These are phyloP conservation scores for Arothron firmamentum DNA, from an alignment of 2,113 vertebrate genomes.

Conservation along the genomic window DNA sequence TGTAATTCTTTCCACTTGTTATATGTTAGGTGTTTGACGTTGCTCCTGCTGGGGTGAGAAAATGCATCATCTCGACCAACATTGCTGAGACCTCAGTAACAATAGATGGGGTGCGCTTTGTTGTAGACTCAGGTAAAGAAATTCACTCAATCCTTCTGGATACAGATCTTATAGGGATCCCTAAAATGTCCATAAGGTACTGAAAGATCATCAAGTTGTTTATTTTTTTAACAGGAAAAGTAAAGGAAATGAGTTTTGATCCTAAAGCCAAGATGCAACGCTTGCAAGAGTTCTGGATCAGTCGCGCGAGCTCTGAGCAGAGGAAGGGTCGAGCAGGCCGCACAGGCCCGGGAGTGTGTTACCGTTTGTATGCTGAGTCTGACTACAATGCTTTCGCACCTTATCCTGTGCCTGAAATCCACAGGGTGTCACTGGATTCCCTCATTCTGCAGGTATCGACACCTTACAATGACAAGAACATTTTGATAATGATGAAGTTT, in stretches of 20 bases:
- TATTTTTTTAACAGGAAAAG: constrained; percentile 78
- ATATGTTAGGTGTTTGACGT: constrained; percentile 84
- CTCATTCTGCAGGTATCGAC: constrained; percentile 83
- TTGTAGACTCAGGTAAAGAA: constrained; percentile 83
- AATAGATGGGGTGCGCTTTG: constrained; percentile 90
- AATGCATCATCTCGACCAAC: constrained; percentile 93
- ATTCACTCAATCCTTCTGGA: no score
- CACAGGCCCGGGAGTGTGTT: constrained; percentile 88
- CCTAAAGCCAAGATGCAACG: constrained; percentile 88
- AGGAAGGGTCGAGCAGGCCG: constrained; percentile 89
- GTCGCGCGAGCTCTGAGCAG: constrained; percentile 90
- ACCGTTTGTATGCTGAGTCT: constrained; percentile 85
- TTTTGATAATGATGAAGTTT: no score
- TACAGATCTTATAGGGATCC: no score
- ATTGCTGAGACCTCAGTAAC: constrained; percentile 93
- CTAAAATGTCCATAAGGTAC: no score
- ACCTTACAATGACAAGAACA: neutral
- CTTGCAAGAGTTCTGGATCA: constrained; percentile 97
- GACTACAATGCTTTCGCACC: constrained; percentile 85
- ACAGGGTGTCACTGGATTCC: constrained; percentile 83
- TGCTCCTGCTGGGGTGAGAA: constrained; percentile 83
- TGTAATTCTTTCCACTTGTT: neutral
- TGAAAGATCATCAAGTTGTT: neutral
- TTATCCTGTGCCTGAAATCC: constrained; percentile 88
- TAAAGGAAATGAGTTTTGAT: constrained; percentile 95